Percentiles rank a stretch among this genome's conserved stretches.
These are phyloP conservation scores for Streptopelia turtur DNA, from an alignment of 2,797 vertebrate species.

Conservation along the genomic window DNA sequence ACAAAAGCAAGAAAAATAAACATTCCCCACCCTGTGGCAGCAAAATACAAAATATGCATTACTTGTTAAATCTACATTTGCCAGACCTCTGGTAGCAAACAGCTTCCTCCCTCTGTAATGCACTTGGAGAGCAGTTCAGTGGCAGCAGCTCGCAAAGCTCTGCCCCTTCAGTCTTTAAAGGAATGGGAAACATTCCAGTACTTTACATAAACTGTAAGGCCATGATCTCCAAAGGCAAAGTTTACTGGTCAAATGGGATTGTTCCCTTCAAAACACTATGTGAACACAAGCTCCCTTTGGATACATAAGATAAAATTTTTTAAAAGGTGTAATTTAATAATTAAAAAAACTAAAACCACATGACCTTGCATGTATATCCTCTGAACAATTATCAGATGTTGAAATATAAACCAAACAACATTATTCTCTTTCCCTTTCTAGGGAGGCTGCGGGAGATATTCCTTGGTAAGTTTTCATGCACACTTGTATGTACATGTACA, in stretches of 20 bases:
- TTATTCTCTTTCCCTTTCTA: background rate
- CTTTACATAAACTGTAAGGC: background rate
- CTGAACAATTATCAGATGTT: background rate
- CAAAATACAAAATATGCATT: accelerated
- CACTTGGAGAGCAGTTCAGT: background rate
- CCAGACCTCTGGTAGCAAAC: background rate
- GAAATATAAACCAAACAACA: background rate
- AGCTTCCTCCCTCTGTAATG: background rate
- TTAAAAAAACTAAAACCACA: background rate
- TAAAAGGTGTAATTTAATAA: background rate
- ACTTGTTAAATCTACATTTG: background rate
- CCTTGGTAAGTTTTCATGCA: background rate
- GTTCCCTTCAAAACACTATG: background rate
- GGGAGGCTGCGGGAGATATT: background rate
- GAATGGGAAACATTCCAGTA: background rate
- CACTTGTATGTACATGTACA: background rate
- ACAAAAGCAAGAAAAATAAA: background rate
- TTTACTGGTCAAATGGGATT: background rate
- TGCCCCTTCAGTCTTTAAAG: background rate
- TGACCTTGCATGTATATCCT: background rate
- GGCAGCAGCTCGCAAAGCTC: background rate
- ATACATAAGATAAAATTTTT: background rate
- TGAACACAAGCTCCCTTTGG: background rate
- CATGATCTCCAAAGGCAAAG: background rate
- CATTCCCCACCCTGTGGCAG: accelerated